Evolutionary conservation across 1,140 invertebrate species (phyloP), one percentile per base, ranked within the genome.

Genomic region (Bursaphelenchus mucronatus): DNA sequence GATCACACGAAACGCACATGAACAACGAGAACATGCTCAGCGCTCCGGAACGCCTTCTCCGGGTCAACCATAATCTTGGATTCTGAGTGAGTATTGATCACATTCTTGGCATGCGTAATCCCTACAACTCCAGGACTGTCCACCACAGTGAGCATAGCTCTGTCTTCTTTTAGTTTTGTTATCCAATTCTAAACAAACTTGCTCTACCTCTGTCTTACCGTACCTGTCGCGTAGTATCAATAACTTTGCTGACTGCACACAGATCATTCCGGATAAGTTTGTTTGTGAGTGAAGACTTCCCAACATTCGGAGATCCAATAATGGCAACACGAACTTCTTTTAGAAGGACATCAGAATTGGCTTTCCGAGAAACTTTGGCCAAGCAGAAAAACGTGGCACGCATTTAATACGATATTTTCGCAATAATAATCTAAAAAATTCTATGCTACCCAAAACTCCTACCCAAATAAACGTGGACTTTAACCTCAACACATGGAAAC

Each of bases 241-340:
- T 75, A 49, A 64, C 66, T 52, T 74, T 74, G 54, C 79, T 81
- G n/a, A 80, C 78, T 7, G 78, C 79, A 39, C 71, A 79, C 19
- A 81, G 61, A 19, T 72, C 67, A 4, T 76, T 61, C 9, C 62
- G 43, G 17, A 81, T 63, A n/a, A 80, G 46, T 19, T 58, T 47
- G 61, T 80, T 80, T n/a, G 70, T 78, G 1, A 80, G 21, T 7
- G 78, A 64, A 15, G 78, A 80, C 61, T 80, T 80, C 39, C 78
- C 78, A 8, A 76, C 76, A 66, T 80, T 80, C 10, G 78, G 79
- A n/a, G 68, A 55, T 15, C 78, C 78, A 47, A 80, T 76, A 8
- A 80, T 62, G 9, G 79, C 78, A 8, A 81, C 50, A 41, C 66
- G 44, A 15, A 79, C 30, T n/a, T 49, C 13, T 49, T 49, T 49